Conservation (phyloP, 2,888 invertebrate species). For the Archaeoteleia sp. region DNA sequence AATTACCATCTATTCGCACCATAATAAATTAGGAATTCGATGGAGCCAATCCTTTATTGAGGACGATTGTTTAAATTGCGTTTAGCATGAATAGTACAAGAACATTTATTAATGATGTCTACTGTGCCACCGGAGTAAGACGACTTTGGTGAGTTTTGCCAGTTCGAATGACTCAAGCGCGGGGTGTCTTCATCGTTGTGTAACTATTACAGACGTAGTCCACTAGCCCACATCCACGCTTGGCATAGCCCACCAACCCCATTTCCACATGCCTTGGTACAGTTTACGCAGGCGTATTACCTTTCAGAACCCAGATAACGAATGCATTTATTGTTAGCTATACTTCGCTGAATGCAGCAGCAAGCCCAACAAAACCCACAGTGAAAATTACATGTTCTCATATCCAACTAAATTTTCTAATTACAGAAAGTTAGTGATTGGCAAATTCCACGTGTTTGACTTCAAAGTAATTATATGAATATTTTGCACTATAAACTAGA, state of each 20-base stretch:
- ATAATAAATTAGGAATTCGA: no score
- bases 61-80: no score
- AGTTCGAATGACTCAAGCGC: constrained; percentile 57
- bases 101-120: no score
- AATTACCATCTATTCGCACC: no score
- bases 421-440: constrained; percentile 6
- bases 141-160: constrained; percentile 36
- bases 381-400: constrained; percentile 54
- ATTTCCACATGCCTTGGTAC: constrained; percentile 32
- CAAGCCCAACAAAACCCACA: constrained; percentile 25
- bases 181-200: constrained; percentile 65
- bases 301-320: constrained; percentile 32
- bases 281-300: constrained; percentile 28
- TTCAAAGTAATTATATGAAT: no score
- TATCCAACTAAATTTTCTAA: constrained; percentile 46
- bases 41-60: no score
- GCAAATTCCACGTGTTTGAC: no score
- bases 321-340: constrained; percentile 35
- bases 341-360: constrained; percentile 20
- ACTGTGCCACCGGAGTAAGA: no score
- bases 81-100: no score
- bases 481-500: no score
- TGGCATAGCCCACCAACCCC: constrained; percentile 38
- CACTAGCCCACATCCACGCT: constrained; percentile 62
- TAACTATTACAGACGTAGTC: constrained; percentile 63